Evolutionary conservation across 92 coral and sea anemone genomes (phyloP), one percentile per base, ranked within the genome.

Genomic region (Meandrina meandrites): DNA sequence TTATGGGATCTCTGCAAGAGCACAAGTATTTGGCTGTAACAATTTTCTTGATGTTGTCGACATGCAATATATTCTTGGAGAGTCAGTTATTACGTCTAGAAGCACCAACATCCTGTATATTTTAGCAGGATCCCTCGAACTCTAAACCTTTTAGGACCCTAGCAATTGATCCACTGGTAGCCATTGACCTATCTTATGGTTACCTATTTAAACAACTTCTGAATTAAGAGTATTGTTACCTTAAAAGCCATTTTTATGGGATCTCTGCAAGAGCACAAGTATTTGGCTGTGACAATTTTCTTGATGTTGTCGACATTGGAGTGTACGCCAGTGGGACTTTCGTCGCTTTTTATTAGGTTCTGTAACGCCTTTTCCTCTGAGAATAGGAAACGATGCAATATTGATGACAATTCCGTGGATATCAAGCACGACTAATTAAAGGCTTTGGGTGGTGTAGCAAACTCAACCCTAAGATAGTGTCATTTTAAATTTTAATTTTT

Each of bases 11-110:
- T 34, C 15, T 24, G 74, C 87, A 84, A 18, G 58, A 56, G 74
- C 87, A 84, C 36, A 84, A 37, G 10, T 75, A 36, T 14, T 75
- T 22, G 6, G 80, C 87, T 24, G 80, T 84, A 8, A 84, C 87
- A 18, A 75, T 24, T 16, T 47, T 18, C n/a, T 73, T 45, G 37
- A 84, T 54, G 0, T 84, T 19, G 19, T 56, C 54, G 15, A 73
- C 80, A 74, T 32, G n/a, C n/a, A n/a, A n/a, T n/a, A n/a, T n/a
- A 40, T 40, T 40, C 45, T 40, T 40, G 45, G 45, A 40, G 45
- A 2, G 45, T 40, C 6, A 40, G 45, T 40, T 40, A 40, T 6
- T 40, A 2, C 45, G 45, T 40, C 45, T 40, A 2, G 45, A 6
- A 40, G 2, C 45, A 40, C 45, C 45, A 40, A 2, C 2, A 40